phyloP scores from a whole-genome alignment of 2,888 invertebrate species.

The Drosophila melanosoma region DNA sequence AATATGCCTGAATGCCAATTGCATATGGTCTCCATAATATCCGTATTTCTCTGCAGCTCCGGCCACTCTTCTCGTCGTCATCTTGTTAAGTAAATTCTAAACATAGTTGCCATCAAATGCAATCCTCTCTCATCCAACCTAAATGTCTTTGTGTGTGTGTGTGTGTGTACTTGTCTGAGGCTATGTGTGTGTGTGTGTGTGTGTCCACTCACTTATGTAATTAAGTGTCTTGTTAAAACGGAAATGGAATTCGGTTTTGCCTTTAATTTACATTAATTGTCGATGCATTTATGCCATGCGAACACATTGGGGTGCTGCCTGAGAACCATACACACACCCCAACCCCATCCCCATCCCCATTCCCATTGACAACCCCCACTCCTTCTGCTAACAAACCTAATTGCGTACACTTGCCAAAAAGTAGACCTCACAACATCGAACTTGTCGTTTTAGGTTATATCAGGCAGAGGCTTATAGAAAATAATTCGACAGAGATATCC shows the following conservation, averaged over 20 bases:
- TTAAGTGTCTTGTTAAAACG: constrained; percentile 77
- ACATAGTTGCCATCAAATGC: constrained; percentile 47
- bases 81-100: constrained; percentile 60
- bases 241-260: constrained; percentile 78
- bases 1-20: constrained; percentile 64
- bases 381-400: background rate
- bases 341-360: background rate
- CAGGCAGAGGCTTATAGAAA: background rate
- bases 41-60: constrained; percentile 48
- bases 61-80: constrained; percentile 43
- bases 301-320: constrained; percentile 36
- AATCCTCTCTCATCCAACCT: background rate
- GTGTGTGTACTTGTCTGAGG: background rate
- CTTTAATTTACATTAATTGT: constrained; percentile 79
- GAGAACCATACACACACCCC: background rate
- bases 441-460: background rate
- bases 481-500: background rate
- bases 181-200: constrained; percentile 20
- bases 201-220: constrained; percentile 73
- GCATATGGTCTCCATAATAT: constrained; percentile 63
- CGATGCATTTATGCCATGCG: constrained; percentile 66
- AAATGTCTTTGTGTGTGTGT: background rate
- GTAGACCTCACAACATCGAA: background rate
- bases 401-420: constrained; percentile 3
- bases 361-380: background rate